A percentile compares a stretch with the other conserved stretches of the same genome.
Conservation (phyloP, 2,888 invertebrate genomes). For the Xylota sylvarum region DNA sequence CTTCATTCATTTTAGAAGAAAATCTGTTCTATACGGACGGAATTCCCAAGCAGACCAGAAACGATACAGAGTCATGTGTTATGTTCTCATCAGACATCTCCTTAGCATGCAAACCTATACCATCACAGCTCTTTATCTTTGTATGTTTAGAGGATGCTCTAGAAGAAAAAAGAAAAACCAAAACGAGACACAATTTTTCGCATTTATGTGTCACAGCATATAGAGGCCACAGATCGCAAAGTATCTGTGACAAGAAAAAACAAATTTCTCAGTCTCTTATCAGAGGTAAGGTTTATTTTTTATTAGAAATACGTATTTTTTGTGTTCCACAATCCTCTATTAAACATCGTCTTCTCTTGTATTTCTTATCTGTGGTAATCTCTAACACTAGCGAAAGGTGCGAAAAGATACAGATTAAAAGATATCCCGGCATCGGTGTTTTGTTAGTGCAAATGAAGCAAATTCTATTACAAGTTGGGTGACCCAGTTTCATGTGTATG, state of each 20-base stretch:
- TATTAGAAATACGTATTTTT: conserved; percentile 1
- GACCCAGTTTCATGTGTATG: conserved; percentile 49
- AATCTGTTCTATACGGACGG: neutral
- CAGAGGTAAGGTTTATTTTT: conserved; percentile 12
- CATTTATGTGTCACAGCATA: conserved; percentile 22
- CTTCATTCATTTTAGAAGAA: neutral
- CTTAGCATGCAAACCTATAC: conserved; percentile 5
- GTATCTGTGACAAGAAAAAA: conserved; percentile 25
- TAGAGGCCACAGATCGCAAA: conserved; percentile 15
- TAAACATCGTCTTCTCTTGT: neutral
- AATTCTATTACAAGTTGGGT: conserved; percentile 53
- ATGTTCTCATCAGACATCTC: conserved; percentile 3
- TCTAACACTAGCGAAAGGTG: conserved; percentile 48
- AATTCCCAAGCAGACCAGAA: conserved; percentile 24
- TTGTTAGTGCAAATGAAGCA: conserved; percentile 37
- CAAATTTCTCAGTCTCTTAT: conserved; percentile 27
- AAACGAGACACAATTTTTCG: conserved; percentile 15
- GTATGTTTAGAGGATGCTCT: conserved; percentile 25
- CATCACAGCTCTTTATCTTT: neutral
- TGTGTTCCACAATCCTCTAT: conserved; percentile 17
- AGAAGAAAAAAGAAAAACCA: neutral
- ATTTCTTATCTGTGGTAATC: conserved; percentile 37
- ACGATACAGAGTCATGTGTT: conserved; percentile 4
- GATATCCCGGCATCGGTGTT: conserved; percentile 33
- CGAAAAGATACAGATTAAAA: conserved; percentile 33